Conservation (phyloP, 1,140 invertebrate genomes). For the Bombyx mandarina region DNA sequence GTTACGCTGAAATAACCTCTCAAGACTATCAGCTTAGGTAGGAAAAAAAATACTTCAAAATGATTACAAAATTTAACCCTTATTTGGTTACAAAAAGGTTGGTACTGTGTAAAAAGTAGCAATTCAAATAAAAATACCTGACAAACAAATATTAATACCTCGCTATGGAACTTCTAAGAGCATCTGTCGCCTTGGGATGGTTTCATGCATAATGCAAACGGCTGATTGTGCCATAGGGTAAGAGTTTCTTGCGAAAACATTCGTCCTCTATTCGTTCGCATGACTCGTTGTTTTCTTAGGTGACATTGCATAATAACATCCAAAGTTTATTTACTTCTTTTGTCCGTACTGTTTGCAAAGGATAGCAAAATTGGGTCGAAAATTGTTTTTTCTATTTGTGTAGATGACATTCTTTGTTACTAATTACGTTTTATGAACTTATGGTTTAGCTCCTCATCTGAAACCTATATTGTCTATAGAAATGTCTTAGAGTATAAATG, state of each 20-base stretch:
- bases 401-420: too few relatives aligned
- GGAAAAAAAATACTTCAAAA: too few relatives aligned
- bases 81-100: too few relatives aligned
- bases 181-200: constrained; percentile 44
- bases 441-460: too few relatives aligned
- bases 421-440: too few relatives aligned
- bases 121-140: constrained; percentile 17
- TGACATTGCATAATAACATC: constrained; percentile 23
- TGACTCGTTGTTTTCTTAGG: constrained; percentile 29
- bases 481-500: too few relatives aligned
- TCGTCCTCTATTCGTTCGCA: constrained; percentile 35
- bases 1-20: too few relatives aligned
- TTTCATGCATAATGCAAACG: constrained; percentile 54
- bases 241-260: constrained; percentile 42
- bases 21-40: too few relatives aligned
- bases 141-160: constrained; percentile 46
- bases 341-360: background rate
- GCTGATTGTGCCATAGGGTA: constrained; percentile 46
- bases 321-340: constrained; percentile 7
- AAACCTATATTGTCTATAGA: too few relatives aligned
- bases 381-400: too few relatives aligned
- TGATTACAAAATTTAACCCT: too few relatives aligned
- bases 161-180: constrained; percentile 28
- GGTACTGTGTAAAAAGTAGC: constrained; percentile 9
- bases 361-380: too few relatives aligned